Evolutionary conservation across 2,888 invertebrate species (phyloP).

Genomic region (Dryocosmus kuriphilus): DNA sequence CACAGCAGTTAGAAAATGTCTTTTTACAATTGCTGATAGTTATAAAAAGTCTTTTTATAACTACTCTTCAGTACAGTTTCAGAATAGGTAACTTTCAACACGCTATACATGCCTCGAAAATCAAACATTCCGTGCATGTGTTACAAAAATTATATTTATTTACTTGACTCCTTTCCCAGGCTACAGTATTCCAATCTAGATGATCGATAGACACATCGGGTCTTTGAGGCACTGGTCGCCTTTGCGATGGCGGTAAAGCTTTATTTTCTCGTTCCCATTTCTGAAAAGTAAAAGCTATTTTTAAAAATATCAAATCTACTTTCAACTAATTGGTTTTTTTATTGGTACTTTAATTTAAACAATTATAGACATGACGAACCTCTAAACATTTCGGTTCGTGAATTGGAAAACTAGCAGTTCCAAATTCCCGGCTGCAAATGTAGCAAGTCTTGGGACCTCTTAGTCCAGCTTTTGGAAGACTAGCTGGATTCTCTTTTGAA

Average conservation of each 20-base stretch:
- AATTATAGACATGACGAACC: constrained; percentile 74
- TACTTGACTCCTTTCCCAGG: constrained; percentile 80
- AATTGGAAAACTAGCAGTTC: constrained; percentile 82
- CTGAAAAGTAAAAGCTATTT: constrained; percentile 65
- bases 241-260: constrained; percentile 78
- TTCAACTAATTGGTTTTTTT: too few species aligned
- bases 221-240: constrained; percentile 79
- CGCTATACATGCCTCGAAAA: too few species aligned
- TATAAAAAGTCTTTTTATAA: too few species aligned
- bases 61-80: too few species aligned
- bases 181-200: constrained; percentile 79
- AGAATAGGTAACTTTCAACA: too few species aligned
- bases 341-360: too few species aligned
- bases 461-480: neutral
- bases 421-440: constrained; percentile 84
- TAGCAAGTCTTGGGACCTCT: constrained; percentile 79
- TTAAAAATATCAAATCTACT: neutral
- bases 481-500: neutral
- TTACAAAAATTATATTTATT: too few species aligned
- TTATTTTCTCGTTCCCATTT: constrained; percentile 83
- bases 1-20: too few species aligned
- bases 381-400: constrained; percentile 84
- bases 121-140: too few species aligned
- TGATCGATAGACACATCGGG: constrained; percentile 77
- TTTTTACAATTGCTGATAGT: too few species aligned